Base-by-base conservation (phyloP, 2,113 vertebrate species). In the Archocentrus centrarchus region DNA sequence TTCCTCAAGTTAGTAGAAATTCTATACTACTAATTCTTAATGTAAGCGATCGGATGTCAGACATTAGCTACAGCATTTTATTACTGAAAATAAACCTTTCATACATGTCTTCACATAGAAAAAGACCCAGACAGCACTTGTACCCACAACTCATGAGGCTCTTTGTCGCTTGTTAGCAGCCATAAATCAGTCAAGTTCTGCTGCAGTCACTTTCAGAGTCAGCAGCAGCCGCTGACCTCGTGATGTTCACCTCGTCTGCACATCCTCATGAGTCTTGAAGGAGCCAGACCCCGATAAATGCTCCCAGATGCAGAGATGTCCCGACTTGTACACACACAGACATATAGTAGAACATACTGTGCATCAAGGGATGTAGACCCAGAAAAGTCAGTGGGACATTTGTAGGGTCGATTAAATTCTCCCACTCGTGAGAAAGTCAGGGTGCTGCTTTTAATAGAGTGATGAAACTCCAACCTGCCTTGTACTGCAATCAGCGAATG, bases 221-320 rank as follows among this genome's bases (percentile, higher is more conserved):
- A 50, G 75, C 84, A 76, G 86, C 83, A 77, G 79, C 86, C 57
- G 5, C 50, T 95, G 94, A 95, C 93, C 95, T 93, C 83, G 22
- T 66, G 39, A 35, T 79, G 80, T 88, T 59, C 86, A 91, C 83
- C 82, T 89, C 79, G 22, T 80, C 91, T 75, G 73, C 94, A 92
- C 90, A 91, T 92, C 89, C 88, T 73, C 84, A 91, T 11, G 81
- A 93, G 88, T 82, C 88, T 83, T 91, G 82, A 87, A 91, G 88
- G 86, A 91, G 89, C 82, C 85, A 24, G 60, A 68, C 79, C 30
- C 73, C 68, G 58, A 70, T 94, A 95, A 96, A 92, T 18, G 18
- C 85, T 95, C 80, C 94, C 95, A 95, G 93, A 95, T 95, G 95
- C 88, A 90, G 75, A 87, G 50, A 87, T 84, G 83, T 55, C 86